phyloP scores from a whole-genome alignment of 1,140 invertebrate species.

The Meteorus sp. region DNA sequence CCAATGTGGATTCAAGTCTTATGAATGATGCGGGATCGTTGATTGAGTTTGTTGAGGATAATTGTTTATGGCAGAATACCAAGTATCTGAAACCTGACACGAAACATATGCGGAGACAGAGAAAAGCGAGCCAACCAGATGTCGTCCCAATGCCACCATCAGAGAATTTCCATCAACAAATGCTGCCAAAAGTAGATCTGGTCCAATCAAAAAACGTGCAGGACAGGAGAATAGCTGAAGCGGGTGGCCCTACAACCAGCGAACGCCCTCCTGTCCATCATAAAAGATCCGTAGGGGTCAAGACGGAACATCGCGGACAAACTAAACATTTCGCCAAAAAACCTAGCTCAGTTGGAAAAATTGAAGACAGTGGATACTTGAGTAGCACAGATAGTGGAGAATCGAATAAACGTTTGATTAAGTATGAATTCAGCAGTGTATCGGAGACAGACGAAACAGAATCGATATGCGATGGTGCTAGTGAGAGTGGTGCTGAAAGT shows the following conservation, averaged over 20 bases:
- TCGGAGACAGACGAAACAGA: conserved; percentile 74
- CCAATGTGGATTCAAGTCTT: conserved; percentile 33
- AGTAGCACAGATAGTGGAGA: conserved; percentile 71
- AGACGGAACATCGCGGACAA: neutral
- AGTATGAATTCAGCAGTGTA: conserved; percentile 52
- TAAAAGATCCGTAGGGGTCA: conserved; percentile 42
- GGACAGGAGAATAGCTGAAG: conserved; percentile 61
- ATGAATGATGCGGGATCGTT: conserved; percentile 33
- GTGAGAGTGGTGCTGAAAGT: conserved; percentile 83
- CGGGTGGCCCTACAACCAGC: conserved; percentile 54
- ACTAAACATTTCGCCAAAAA: too few relatives aligned
- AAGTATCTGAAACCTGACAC: conserved; percentile 53
- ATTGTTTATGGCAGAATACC: conserved; percentile 41
- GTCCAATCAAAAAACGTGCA: conserved; percentile 64
- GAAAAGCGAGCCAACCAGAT: conserved; percentile 62
- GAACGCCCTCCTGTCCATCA: conserved; percentile 50
- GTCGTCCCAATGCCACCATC: conserved; percentile 64
- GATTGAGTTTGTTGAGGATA: conserved; percentile 35
- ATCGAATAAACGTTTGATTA: conserved; percentile 44
- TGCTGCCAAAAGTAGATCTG: conserved; percentile 55
- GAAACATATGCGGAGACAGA: conserved; percentile 69
- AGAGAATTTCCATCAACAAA: conserved; percentile 65
- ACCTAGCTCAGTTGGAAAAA: conserved; percentile 25
- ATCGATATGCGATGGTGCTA: conserved; percentile 71
- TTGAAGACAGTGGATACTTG: conserved; percentile 70